Base-by-base conservation (phyloP, 2,888 invertebrate species). In the Patella caerulea region DNA sequence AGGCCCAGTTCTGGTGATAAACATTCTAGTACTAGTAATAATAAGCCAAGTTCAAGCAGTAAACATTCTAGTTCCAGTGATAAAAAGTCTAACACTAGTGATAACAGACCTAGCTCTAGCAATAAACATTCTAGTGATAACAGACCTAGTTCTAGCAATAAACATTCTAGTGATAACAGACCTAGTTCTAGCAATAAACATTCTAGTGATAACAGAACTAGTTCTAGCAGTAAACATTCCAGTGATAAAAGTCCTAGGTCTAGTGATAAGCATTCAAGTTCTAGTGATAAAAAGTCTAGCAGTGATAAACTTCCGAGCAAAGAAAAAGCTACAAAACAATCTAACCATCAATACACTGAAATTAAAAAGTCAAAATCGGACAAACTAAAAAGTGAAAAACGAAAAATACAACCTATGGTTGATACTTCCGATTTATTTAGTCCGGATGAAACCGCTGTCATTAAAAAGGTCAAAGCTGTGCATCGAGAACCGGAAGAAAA, bases 1-100 rank as follows among this genome's bases (percentile, higher is more conserved):
- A 45, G 45, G 45, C 45, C 45, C 45, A 45, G 45, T 45, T 65
- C 65, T 65, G 19, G 12, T 9, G 65, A 65, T 11, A 65, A 65
- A 65, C 12, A 65, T 24, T 65, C 14, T 3, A 9, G 19, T 45
- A 45, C 45, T 45, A 45, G 45, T 15, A 34, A 72, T 72, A 72
- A 24, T 11, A 59, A 19, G 12, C 19, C 65, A 75, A 65, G 70
- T 15, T 59, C 52, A 52, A 70, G 70, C 24, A 15, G 19, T 52
- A 75, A 65, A 65, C 24, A 71, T 69, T 70, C 71, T 7, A 71
- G 54, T 19, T 53, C 52, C 71, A 71, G 75, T 71, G 75, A 71
- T 55, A 45, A 15, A 19, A 75, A 55, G 72, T 45, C 52, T 11
- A 65, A 4, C 19, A 9, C 34, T 4, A 34, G 5, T 34, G 34